Conservation (phyloP, 1,140 invertebrate species). For the Helicoverpa zea region DNA sequence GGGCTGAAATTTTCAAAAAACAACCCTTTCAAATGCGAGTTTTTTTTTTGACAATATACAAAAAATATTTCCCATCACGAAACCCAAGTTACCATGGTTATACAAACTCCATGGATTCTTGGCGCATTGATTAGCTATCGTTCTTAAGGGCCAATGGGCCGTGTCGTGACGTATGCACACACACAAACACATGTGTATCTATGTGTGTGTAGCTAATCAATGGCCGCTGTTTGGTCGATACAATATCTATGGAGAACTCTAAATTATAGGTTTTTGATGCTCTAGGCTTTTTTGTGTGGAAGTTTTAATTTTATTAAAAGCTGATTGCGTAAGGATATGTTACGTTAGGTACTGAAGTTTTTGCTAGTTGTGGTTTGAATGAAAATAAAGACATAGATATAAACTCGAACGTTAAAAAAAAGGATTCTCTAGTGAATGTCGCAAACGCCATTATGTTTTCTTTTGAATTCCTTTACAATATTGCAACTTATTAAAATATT, state of each 20-base stretch:
- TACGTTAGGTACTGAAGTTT: too few relatives aligned
- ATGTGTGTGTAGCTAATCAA: slow-evolving; percentile 4
- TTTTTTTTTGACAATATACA: too few relatives aligned
- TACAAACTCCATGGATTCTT: slow-evolving; percentile 1
- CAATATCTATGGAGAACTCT: slow-evolving; percentile 19
- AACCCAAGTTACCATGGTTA: neutral
- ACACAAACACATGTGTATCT: neutral
- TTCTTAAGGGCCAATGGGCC: slow-evolving; percentile 34
- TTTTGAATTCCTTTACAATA: too few relatives aligned
- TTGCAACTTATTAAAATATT: neutral
- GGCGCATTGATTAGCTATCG: slow-evolving; percentile 20
- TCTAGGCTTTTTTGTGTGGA: neutral
- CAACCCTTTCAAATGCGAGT: too few relatives aligned
- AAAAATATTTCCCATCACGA: neutral
- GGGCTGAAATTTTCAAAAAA: too few relatives aligned
- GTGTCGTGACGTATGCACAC: slow-evolving; percentile 17
- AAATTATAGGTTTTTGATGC: slow-evolving; percentile 11
- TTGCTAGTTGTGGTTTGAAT: too few relatives aligned
- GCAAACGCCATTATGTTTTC: too few relatives aligned
- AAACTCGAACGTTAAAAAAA: too few relatives aligned
- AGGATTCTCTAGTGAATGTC: too few relatives aligned
- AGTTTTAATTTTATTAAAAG: neutral
- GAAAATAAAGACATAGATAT: too few relatives aligned
- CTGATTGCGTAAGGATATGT: neutral
- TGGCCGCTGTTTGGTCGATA: slow-evolving; percentile 34